A percentile compares a stretch with the other conserved stretches of the same genome.
These are phyloP conservation scores for Apis florea DNA, from an alignment of 1,140 invertebrate species.

Conservation along the genomic window DNA sequence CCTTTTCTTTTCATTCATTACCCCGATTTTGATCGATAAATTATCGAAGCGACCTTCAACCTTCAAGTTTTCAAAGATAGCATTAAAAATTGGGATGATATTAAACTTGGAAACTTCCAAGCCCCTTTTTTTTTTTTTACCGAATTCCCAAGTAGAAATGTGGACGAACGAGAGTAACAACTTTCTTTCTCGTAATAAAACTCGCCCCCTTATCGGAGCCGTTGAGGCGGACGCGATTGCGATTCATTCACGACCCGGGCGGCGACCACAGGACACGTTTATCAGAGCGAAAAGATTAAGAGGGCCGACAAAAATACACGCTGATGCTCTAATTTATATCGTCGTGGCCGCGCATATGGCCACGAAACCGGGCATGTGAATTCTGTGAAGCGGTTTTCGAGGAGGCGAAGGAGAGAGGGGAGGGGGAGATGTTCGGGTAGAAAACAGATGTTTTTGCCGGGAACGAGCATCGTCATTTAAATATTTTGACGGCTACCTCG, in stretches of 20 bases:
- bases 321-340: conserved; percentile 39
- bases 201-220: neutral
- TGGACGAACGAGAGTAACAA: neutral
- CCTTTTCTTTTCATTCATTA: no score
- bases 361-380: conserved; percentile 25
- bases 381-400: conserved; percentile 5
- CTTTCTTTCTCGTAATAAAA: conserved; percentile 18
- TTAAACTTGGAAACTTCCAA: no score
- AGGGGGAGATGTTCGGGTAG: neutral
- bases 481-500: conserved; percentile 52
- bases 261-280: conserved; percentile 47
- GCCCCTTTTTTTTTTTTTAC: no score
- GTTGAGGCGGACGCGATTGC: conserved; percentile 30
- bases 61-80: no score
- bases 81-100: no score
- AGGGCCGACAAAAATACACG: conserved; percentile 32
- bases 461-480: conserved; percentile 39
- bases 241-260: conserved; percentile 27
- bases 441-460: conserved; percentile 48
- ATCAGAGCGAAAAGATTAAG: conserved; percentile 54
- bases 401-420: no score
- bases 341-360: conserved; percentile 49
- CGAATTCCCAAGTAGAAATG: no score
- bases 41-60: no score
- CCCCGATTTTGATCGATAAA: no score